Conservation (phyloP, 2,797 vertebrate species). For the Cheirogaleus major region DNA sequence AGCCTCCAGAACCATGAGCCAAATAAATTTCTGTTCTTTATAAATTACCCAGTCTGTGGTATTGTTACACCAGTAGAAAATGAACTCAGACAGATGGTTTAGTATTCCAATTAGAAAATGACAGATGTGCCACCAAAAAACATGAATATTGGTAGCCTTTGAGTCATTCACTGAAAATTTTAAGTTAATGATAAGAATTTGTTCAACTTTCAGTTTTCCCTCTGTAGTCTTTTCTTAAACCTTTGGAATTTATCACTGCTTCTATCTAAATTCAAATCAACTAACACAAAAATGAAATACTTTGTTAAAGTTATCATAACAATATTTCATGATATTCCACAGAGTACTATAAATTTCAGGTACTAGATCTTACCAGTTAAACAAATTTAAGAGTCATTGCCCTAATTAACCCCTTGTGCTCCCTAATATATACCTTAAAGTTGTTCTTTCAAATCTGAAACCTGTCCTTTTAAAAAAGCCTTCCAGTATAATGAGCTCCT, state of each 20-base stretch:
- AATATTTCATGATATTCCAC: background rate
- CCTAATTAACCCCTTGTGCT: background rate
- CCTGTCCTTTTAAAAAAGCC: background rate
- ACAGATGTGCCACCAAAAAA: background rate
- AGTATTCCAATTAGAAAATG: background rate
- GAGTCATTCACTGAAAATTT: background rate
- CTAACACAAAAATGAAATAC: background rate
- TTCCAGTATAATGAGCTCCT: background rate
- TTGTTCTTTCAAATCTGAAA: background rate
- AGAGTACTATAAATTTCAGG: background rate
- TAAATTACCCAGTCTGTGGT: background rate
- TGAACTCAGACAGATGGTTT: background rate
- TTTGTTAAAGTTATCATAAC: background rate
- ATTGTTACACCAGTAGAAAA: background rate
- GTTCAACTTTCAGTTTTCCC: background rate
- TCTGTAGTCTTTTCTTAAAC: background rate
- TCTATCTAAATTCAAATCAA: slow-evolving; percentile 18
- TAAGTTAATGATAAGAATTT: background rate
- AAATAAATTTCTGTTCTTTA: background rate
- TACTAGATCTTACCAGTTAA: background rate
- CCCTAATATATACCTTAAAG: background rate
- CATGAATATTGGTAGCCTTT: background rate
- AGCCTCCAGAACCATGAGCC: background rate
- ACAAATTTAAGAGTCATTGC: background rate
- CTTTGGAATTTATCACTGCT: background rate